Evolutionary conservation across 2,113 vertebrate species (phyloP).

Genomic region (Copsychus sechellarum): DNA sequence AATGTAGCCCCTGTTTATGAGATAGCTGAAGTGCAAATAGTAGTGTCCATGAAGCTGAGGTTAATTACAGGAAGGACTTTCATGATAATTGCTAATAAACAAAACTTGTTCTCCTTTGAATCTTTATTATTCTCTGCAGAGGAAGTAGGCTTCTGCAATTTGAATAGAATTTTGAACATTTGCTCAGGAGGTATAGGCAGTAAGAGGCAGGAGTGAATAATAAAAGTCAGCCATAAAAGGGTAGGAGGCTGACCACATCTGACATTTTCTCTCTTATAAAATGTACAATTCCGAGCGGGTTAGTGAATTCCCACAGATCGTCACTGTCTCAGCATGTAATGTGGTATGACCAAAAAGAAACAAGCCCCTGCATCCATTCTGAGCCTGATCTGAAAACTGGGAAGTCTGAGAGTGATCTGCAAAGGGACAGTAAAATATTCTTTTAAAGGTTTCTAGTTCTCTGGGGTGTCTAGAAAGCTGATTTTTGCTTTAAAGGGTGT

Average conservation of each 20-base stretch:
- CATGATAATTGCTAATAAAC: slow-evolving; percentile 76
- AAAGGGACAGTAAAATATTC: slow-evolving; percentile 10
- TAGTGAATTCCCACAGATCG: slow-evolving; percentile 12
- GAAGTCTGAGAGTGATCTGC: not conserved
- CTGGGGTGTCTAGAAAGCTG: not conserved
- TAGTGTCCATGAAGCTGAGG: slow-evolving; percentile 68
- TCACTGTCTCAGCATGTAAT: slow-evolving; percentile 42
- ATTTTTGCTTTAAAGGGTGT: not conserved
- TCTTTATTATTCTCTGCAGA: slow-evolving; percentile 29
- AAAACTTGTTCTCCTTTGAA: slow-evolving; percentile 65
- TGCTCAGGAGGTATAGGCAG: slow-evolving; percentile 23
- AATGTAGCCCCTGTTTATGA: slow-evolving; percentile 66
- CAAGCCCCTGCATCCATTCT: not conserved
- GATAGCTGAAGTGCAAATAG: slow-evolving; percentile 74
- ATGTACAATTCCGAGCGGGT: not conserved
- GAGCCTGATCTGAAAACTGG: not conserved
- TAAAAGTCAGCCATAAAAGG: slow-evolving; percentile 47
- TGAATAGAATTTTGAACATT: slow-evolving; percentile 48
- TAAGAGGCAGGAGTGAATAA: slow-evolving; percentile 34
- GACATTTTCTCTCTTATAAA: slow-evolving; percentile 21
- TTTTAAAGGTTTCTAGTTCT: not conserved
- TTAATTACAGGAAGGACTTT: slow-evolving; percentile 83
- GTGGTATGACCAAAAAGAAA: not conserved
- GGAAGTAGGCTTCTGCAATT: slow-evolving; percentile 51
- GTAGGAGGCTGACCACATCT: slow-evolving; percentile 28